These are phyloP conservation scores for Plotosus lineatus DNA, from an alignment of 2,113 vertebrate species.

Conservation along the genomic window DNA sequence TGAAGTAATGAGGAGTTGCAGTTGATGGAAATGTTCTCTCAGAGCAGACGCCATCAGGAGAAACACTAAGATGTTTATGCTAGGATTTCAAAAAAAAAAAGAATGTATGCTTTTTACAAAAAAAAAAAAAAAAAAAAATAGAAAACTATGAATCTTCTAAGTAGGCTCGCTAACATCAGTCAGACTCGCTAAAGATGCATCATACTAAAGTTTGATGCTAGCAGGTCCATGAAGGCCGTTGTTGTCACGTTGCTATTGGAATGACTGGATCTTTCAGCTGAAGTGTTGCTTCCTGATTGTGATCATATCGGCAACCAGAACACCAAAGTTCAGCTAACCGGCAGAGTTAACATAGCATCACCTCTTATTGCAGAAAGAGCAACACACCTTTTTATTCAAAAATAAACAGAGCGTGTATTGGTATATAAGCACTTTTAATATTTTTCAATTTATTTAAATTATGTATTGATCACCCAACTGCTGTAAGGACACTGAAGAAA, in stretches of 20 bases:
- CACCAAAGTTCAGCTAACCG: not conserved
- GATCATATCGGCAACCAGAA: not conserved
- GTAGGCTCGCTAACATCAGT: not conserved
- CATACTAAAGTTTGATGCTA: not conserved
- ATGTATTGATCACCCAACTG: not conserved
- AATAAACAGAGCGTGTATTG: too few relatives aligned
- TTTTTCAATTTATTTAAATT: not conserved
- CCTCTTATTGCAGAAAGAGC: not conserved
- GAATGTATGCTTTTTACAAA: not conserved
- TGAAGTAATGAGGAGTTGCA: not conserved
- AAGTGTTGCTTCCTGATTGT: not conserved
- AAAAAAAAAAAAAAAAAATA: not conserved
- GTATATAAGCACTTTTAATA: not conserved
- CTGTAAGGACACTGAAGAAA: not conserved
- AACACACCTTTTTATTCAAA: too few relatives aligned
- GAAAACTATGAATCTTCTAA: not conserved
- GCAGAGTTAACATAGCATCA: not conserved
- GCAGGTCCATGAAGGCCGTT: not conserved
- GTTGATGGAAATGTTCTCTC: not conserved
- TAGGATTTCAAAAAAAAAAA: not conserved
- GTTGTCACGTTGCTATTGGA: not conserved
- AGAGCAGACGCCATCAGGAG: not conserved
- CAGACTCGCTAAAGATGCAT: not conserved
- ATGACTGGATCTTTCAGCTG: not conserved
- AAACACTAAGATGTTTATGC: not conserved